Evolutionary conservation across 2,113 vertebrate genomes (phyloP).

Genomic region (Phalacrocorax aristotelis): DNA sequence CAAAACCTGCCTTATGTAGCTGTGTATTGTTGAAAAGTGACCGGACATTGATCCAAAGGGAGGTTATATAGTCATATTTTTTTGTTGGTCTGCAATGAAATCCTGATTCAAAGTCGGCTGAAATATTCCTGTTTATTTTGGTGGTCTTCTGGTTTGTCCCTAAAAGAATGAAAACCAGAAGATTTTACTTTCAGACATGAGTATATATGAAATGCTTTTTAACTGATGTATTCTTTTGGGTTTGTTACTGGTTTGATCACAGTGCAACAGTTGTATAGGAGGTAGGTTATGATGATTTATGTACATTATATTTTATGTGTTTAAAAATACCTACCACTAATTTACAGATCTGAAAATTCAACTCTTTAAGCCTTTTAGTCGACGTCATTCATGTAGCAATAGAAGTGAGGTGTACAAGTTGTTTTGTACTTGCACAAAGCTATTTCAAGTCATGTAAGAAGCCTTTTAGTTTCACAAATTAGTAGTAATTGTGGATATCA

Average conservation of each 20-base stretch:
- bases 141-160: neutral
- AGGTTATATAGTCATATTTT: neutral
- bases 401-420: neutral
- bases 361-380: neutral
- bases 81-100: neutral
- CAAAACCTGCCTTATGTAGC: neutral
- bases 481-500: neutral
- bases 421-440: neutral
- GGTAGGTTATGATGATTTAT: neutral
- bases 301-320: neutral
- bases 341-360: neutral
- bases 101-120: neutral
- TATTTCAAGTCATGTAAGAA: neutral
- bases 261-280: neutral
- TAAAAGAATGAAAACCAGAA: neutral
- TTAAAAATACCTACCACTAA: neutral
- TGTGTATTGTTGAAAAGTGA: neutral
- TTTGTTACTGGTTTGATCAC: neutral
- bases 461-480: neutral
- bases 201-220: neutral
- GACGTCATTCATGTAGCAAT: neutral
- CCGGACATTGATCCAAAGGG: neutral
- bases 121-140: neutral
- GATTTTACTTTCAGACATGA: neutral
- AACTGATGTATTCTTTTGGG: neutral